phyloP scores from a whole-genome alignment of 2,113 vertebrate species.

The Etia nguti region DNA sequence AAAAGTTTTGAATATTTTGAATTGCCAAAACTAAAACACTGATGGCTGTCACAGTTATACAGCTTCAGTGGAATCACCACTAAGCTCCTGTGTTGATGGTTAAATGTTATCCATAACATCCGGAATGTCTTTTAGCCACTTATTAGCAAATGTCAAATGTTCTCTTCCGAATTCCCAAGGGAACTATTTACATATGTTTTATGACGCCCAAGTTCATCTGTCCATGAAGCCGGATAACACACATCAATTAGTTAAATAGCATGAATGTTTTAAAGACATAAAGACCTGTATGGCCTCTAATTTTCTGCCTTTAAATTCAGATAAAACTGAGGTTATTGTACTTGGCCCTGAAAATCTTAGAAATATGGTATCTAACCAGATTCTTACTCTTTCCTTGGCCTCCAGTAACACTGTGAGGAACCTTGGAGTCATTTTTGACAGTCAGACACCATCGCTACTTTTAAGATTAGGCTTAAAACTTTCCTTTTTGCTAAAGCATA shows the following conservation, averaged over 20 bases:
- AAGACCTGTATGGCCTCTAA: neutral
- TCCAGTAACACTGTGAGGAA: neutral
- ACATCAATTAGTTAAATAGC: neutral
- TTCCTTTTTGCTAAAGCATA: neutral
- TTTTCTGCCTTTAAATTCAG: neutral
- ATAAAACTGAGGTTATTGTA: neutral
- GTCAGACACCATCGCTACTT: neutral
- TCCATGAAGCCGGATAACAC: neutral
- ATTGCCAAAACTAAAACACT: neutral
- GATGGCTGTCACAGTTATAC: neutral
- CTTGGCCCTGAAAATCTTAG: neutral
- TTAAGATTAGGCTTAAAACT: neutral
- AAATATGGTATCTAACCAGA: neutral
- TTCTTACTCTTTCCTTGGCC: neutral
- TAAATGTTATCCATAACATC: neutral
- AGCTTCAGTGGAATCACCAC: neutral
- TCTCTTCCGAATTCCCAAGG: neutral
- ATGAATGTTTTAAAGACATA: neutral
- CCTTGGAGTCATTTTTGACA: neutral
- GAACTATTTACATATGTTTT: neutral
- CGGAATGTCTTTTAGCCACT: neutral
- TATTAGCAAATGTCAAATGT: neutral
- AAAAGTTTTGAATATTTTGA: neutral
- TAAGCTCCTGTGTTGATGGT: neutral
- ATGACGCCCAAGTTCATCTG: rapidly evolving